Percentiles rank a stretch among this genome's conserved stretches.
Conservation (phyloP, 30 jellyfish, hydroid and myxozoan species). For the Sanderia malayensis region DNA sequence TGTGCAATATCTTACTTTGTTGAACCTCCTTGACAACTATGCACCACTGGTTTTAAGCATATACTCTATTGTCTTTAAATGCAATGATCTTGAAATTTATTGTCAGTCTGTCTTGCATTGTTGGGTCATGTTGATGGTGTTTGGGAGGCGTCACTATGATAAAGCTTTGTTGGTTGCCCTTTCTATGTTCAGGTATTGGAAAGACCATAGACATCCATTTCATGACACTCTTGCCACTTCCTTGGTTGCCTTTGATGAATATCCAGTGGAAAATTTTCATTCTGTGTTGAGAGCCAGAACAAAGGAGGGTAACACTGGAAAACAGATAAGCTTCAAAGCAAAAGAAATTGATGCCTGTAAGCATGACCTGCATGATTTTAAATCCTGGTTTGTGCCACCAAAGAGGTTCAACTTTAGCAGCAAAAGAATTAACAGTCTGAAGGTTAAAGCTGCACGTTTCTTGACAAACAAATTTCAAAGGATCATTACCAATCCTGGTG, state of each 20-base stretch:
- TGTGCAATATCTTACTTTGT: constrained; percentile 16
- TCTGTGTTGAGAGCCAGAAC: constrained; percentile 21
- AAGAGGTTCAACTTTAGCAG: constrained; percentile 10
- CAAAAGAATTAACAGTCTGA: neutral
- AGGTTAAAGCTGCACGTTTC: neutral
- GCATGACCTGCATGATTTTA: constrained; percentile 33
- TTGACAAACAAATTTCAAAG: neutral
- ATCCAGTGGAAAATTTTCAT: constrained; percentile 25
- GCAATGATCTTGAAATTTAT: neutral
- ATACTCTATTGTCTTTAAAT: constrained; percentile 26
- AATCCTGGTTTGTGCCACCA: constrained; percentile 36
- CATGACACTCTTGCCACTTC: neutral
- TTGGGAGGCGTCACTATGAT: constrained; percentile 15
- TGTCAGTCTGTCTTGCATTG: constrained; percentile 14
- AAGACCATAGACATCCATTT: constrained; percentile 17
- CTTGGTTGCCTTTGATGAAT: constrained; percentile 14
- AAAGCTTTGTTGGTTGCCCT: constrained; percentile 30
- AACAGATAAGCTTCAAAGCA: neutral
- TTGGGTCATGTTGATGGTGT: constrained; percentile 29
- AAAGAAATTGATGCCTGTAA: too few relatives aligned
- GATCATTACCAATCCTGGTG: constrained; percentile 17
- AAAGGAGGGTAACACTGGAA: neutral
- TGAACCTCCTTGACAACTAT: constrained; percentile 38
- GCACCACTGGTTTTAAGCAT: constrained; percentile 16
- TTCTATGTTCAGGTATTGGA: constrained; percentile 1